Conservation (phyloP, 2,888 invertebrate species). For the Priocnemis perturbator region DNA sequence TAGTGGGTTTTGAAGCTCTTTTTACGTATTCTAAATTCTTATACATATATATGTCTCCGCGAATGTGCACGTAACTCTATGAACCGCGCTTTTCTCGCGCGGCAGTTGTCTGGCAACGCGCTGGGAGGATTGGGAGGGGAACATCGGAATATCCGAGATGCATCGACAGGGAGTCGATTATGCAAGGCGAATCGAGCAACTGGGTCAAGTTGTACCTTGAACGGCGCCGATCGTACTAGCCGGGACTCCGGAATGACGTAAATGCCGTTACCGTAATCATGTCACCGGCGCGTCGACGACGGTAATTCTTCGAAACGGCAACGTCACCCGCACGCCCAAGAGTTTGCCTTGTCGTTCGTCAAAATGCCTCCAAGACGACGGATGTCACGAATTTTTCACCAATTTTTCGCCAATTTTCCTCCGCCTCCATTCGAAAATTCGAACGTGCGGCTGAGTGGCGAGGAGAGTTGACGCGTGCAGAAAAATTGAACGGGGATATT, state of each 20-base stretch:
- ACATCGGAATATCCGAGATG: slow-evolving; percentile 35
- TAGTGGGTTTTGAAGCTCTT: too few relatives aligned
- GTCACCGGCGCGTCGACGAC: slow-evolving; percentile 10
- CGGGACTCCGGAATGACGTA: slow-evolving; percentile 21
- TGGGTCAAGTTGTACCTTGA: slow-evolving; percentile 42
- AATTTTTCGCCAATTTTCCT: too few relatives aligned
- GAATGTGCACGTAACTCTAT: too few relatives aligned
- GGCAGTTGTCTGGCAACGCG: slow-evolving; percentile 24
- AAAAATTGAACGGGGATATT: too few relatives aligned
- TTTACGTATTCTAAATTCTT: too few relatives aligned
- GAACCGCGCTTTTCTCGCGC: not conserved
- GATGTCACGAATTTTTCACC: not conserved
- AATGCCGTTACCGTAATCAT: slow-evolving; percentile 35
- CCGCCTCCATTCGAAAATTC: too few relatives aligned
- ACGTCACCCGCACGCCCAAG: not conserved
- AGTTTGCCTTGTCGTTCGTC: not conserved
- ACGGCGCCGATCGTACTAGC: not conserved
- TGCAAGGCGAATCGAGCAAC: slow-evolving; percentile 42
- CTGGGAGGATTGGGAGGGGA: slow-evolving; percentile 6
- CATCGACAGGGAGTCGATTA: slow-evolving; percentile 39
- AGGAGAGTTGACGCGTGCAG: too few relatives aligned
- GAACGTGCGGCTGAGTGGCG: slow-evolving; percentile 10
- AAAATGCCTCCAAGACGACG: too few relatives aligned
- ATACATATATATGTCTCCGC: too few relatives aligned
- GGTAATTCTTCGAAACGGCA: slow-evolving; percentile 17